These are phyloP conservation scores for Acronicta alni DNA, from an alignment of 2,888 invertebrate species.

Conservation along the genomic window DNA sequence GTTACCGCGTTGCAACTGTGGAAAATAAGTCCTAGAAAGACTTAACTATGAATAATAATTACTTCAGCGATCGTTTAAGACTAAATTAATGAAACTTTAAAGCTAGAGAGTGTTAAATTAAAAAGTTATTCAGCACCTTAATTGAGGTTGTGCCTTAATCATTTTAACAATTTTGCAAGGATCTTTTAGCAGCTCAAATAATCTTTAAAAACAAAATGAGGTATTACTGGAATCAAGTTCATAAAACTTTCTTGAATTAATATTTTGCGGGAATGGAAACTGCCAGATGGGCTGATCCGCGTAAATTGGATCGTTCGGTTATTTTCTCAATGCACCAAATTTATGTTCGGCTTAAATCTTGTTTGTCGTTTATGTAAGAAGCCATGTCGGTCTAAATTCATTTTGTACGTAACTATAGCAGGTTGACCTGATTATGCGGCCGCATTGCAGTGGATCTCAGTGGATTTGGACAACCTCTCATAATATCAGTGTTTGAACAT, in stretches of 20 bases:
- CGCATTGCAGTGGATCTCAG: slow-evolving; percentile 65
- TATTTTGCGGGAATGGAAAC: slow-evolving; percentile 27
- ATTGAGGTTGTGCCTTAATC: slow-evolving; percentile 38
- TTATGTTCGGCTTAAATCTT: slow-evolving; percentile 49
- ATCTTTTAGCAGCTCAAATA: slow-evolving; percentile 16
- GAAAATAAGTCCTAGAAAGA: slow-evolving; percentile 37
- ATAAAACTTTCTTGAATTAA: slow-evolving; percentile 35
- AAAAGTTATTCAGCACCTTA: slow-evolving; percentile 41
- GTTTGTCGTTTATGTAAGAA: slow-evolving; percentile 51
- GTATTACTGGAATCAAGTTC: slow-evolving; percentile 4
- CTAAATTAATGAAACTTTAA: slow-evolving; percentile 48
- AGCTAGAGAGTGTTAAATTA: slow-evolving; percentile 42
- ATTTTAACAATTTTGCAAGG: slow-evolving; percentile 28
- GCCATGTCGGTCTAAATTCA: slow-evolving; percentile 47
- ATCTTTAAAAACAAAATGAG: slow-evolving; percentile 29
- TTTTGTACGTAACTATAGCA: slow-evolving; percentile 47
- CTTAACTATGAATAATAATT: slow-evolving; percentile 52
- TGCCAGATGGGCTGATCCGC: slow-evolving; percentile 31
- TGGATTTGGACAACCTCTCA: slow-evolving; percentile 54
- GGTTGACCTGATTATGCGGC: slow-evolving; percentile 66
- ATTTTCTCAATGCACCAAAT: slow-evolving; percentile 49
- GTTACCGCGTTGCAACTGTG: slow-evolving; percentile 36
- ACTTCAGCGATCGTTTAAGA: slow-evolving; percentile 45
- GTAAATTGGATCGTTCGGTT: slow-evolving; percentile 37
- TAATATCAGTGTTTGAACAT: slow-evolving; percentile 36